Base-by-base conservation (phyloP, 2,113 vertebrate species). In the Macheiramphus alcinus region DNA sequence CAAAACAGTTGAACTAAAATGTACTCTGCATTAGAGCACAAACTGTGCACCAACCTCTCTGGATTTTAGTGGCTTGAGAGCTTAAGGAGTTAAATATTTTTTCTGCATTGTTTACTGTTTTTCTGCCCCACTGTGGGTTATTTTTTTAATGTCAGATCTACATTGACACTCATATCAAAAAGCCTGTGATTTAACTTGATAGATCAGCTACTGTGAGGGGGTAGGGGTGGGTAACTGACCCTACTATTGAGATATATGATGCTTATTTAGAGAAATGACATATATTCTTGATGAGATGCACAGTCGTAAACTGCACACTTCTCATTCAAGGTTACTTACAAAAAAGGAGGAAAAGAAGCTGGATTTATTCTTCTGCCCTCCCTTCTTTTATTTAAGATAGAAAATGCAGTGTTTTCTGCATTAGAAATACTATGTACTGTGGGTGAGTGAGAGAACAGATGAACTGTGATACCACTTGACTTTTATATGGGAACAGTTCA, bases 171-270 rank as follows among this genome's bases (percentile, higher is more conserved):
- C 31, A 50, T 55, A 96, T 90, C 70, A 94, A 95, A 93, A 92
- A 86, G 23, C 29, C 32, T 78, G 82, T 83, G 63, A 90, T 96
- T 92, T 92, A 80, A 76, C 92, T 93, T 94, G 92, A 96, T 96
- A 93, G 93, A 96, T 96, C 92, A 95, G 84, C 73, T 94, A 55
- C 80, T 68, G 48, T 74, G 73, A 88, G 55, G 32, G 45, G 76
- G 19, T 73, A 83, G 65, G 32, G 36, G 53, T 83, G 61, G 48
- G n/a, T 81, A 95, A 78, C 88, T 92, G 94, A 93, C 94, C 96
- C 90, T 85, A 59, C 74, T 93, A 93, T 96, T 96, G 85, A 96
- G 94, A 96, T 95, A 86, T 96, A 96, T 95, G 92, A 90, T 93
- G 67, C 79, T 95, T 94, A 92, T 88, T 96, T 93, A 86, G 85